Base-by-base conservation (phyloP, 23 tunicate species). In the Styela plicata region DNA sequence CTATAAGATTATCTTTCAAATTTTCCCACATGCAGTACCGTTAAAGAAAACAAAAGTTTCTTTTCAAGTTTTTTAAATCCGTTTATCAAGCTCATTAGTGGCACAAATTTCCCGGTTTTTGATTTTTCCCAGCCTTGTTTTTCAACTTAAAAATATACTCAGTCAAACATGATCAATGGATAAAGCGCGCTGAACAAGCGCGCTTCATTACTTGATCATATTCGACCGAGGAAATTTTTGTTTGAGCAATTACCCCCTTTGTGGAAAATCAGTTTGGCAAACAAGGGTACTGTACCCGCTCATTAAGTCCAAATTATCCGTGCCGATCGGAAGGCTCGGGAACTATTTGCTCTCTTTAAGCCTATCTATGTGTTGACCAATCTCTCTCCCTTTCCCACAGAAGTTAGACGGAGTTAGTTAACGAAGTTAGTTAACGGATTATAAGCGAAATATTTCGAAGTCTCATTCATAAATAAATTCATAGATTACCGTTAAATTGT, bases 281-380 rank as follows among this genome's bases (percentile, higher is more conserved):
- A 67, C 71, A 67, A 27, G 23, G 13, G 13, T 29, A 1, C 22
- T 24, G 64, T 36, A 76, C 24, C 81, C 66, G 66, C 28, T 76
- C 65, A 76, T 76, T 76, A 76, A 76, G 31, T 24, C 53, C 26
- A 52, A 76, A 76, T 76, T 53, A 26, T 21, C 81, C 81, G 81
- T 76, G 65, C 25, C 66, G 31, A 67, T 67, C 30, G 31, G 31
- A 25, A 29, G 31, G 30, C 71, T 25, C 16, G 30, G 71, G 71
- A 44, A 13, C 7, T 44, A 44, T 44, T 44, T 44, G 57, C 13
- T 44, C 57, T 44, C 57, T 44, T 44, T 44, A 44, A 44, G 57
- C 57, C 57, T 44, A 44, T 44, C 31, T 29, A 16, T 18, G 71
- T 16, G n/a, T 18, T 16, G 31, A 22, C 31, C 19, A 67, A 21